Percentiles rank a stretch among this genome's conserved stretches.
These are phyloP conservation scores for Parnassius glacialis DNA, from an alignment of 2,888 invertebrate species.

Conservation along the genomic window DNA sequence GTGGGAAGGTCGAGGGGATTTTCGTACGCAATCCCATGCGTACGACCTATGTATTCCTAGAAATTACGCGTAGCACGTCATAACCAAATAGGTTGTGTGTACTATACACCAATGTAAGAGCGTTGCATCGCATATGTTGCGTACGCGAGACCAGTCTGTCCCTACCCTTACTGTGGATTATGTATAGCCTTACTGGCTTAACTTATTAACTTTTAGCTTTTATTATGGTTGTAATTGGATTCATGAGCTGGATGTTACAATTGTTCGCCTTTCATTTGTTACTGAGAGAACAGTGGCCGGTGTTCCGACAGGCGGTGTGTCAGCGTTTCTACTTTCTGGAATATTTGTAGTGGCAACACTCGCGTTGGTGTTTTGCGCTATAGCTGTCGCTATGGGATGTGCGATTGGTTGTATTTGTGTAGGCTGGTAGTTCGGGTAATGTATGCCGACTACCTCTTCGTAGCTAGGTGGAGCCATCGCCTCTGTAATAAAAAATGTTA, in stretches of 20 bases:
- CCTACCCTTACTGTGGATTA: too few relatives aligned
- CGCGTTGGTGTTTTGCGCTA: slow-evolving; percentile 44
- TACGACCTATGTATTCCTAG: too few relatives aligned
- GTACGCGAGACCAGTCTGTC: too few relatives aligned
- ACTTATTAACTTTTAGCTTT: too few relatives aligned
- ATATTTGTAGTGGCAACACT: not conserved
- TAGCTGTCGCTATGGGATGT: slow-evolving; percentile 60
- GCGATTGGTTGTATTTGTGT: slow-evolving; percentile 55
- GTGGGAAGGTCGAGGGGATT: too few relatives aligned
- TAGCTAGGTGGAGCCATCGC: slow-evolving; percentile 74
- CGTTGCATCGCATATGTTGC: too few relatives aligned
- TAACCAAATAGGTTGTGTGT: too few relatives aligned
- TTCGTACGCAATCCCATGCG: too few relatives aligned
- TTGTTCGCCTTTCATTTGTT: slow-evolving; percentile 16
- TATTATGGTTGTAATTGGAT: too few relatives aligned
- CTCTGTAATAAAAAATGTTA: slow-evolving; percentile 53
- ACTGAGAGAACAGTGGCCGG: slow-evolving; percentile 18
- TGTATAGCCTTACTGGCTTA: too few relatives aligned
- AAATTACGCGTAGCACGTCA: too few relatives aligned
- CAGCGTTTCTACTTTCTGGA: slow-evolving; percentile 4
- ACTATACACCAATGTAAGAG: too few relatives aligned
- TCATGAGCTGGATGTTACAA: slow-evolving; percentile 26
- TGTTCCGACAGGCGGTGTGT: not conserved
- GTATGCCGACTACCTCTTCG: slow-evolving; percentile 71
- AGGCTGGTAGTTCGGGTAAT: slow-evolving; percentile 59